These are phyloP conservation scores for Mobula birostris DNA, from an alignment of 2,113 vertebrate species.

Conservation along the genomic window DNA sequence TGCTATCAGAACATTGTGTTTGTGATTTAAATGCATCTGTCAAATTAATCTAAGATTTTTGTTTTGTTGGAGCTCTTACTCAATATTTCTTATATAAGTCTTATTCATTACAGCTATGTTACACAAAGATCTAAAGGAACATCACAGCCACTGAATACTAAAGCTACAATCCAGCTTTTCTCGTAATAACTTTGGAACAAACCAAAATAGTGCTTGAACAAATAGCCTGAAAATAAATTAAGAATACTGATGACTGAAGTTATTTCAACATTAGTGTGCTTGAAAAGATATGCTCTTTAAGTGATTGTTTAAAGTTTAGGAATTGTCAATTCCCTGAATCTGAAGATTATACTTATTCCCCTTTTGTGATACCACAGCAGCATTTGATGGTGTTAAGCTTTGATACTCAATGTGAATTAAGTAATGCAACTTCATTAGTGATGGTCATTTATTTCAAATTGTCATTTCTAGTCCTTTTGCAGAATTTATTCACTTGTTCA, in stretches of 20 bases:
- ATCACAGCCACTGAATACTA: background rate
- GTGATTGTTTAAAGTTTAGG: background rate
- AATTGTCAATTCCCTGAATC: background rate
- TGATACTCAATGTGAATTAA: background rate
- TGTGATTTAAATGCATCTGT: background rate
- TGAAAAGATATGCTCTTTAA: background rate
- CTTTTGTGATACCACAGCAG: background rate
- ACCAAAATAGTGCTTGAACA: background rate
- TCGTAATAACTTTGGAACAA: background rate
- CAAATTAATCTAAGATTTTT: background rate
- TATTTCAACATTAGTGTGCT: background rate
- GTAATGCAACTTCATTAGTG: background rate
- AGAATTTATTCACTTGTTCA: background rate
- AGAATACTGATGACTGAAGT: background rate
- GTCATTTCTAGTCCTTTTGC: background rate
- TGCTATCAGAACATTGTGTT: background rate
- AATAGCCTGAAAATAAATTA: background rate
- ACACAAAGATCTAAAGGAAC: too few species aligned
- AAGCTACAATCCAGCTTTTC: background rate
- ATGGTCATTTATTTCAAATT: too few species aligned
- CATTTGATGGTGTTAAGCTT: background rate
- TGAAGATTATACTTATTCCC: background rate
- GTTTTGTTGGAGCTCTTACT: background rate
- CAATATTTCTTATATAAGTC: background rate
- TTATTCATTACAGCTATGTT: background rate